Conservation (phyloP, 2,888 invertebrate genomes). For the Tiphia femorata region DNA sequence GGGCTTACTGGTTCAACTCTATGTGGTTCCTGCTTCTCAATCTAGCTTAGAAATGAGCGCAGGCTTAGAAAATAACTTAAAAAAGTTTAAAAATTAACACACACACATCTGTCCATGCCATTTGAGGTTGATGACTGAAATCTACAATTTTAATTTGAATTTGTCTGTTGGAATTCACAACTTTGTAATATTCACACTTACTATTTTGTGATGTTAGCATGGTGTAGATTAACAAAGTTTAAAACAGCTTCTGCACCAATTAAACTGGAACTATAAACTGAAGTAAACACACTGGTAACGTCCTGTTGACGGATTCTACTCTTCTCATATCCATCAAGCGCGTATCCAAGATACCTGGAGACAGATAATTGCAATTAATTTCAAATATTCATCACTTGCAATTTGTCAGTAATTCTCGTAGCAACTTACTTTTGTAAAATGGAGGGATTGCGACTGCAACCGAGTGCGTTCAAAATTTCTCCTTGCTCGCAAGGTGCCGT, state of each 20-base stretch:
- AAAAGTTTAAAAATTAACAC: no score
- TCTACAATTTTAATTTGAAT: no score
- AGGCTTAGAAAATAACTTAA: no score
- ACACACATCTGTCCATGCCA: no score
- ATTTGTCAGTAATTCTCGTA: no score
- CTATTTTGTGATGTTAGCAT: slow-evolving; percentile 42
- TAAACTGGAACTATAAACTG: slow-evolving; percentile 56
- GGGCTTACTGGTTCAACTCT: no score
- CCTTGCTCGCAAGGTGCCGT: slow-evolving; percentile 75
- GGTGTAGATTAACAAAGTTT: slow-evolving; percentile 44
- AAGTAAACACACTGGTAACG: slow-evolving; percentile 57
- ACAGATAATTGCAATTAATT: neutral
- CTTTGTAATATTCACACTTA: no score
- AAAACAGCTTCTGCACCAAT: slow-evolving; percentile 59
- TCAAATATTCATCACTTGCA: neutral
- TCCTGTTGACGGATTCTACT: slow-evolving; percentile 68
- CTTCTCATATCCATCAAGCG: slow-evolving; percentile 62
- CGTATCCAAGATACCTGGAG: slow-evolving; percentile 71
- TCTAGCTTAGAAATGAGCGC: no score
- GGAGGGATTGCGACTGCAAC: slow-evolving; percentile 70
- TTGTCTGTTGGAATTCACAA: no score
- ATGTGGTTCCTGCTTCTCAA: no score
- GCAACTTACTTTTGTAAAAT: slow-evolving; percentile 67
- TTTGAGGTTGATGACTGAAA: no score
- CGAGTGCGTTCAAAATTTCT: slow-evolving; percentile 74